Conservation (phyloP, 2,113 vertebrate genomes). For the Leucopsar rothschildi region DNA sequence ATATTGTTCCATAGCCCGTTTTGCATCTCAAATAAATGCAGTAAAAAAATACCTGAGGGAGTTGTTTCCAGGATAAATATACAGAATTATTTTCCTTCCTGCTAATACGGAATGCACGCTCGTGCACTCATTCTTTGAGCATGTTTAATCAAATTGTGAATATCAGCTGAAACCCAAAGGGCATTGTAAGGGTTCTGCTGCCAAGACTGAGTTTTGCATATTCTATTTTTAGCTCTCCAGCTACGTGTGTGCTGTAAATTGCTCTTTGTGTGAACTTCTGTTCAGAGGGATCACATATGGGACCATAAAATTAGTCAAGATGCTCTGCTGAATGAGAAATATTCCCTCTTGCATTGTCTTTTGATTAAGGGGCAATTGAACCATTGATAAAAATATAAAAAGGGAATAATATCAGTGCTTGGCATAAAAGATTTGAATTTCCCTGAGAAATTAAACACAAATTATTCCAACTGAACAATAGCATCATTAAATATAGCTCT, state of each 20-base stretch:
- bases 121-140: neutral
- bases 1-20: neutral
- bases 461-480: constrained; percentile 40
- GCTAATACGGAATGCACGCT: neutral
- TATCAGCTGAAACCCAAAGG: constrained; percentile 20
- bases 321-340: constrained; percentile 22
- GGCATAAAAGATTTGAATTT: constrained; percentile 48
- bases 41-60: neutral
- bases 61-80: neutral
- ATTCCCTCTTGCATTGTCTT: constrained; percentile 51
- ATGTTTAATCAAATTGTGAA: constrained; percentile 15
- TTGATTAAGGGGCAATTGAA: constrained; percentile 41
- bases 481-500: constrained; percentile 40
- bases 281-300: constrained; percentile 8
- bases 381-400: constrained; percentile 42
- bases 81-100: neutral
- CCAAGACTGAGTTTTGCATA: neutral
- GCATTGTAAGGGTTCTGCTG: neutral
- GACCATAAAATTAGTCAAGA: constrained; percentile 47
- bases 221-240: constrained; percentile 2
- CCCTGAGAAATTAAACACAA: constrained; percentile 40
- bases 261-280: constrained; percentile 21
- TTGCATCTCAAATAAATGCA: neutral
- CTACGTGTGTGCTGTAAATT: neutral
- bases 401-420: constrained; percentile 16